Base-by-base conservation (phyloP, 2,113 vertebrate species). In the Cinclus cinclus region DNA sequence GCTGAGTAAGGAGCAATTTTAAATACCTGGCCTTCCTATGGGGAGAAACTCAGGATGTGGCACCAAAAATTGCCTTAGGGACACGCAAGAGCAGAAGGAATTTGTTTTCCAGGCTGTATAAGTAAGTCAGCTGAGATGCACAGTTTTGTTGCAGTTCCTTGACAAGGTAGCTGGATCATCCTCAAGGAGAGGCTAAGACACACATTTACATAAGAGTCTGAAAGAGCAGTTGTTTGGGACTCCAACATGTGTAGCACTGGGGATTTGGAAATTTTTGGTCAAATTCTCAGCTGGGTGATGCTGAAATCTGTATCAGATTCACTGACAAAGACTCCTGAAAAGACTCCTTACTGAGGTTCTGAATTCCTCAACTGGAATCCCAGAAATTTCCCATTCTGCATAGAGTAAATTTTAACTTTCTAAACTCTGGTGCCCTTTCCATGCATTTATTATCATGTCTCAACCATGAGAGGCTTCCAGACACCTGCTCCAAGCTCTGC, bases 391-490 rank as follows among this genome's bases (percentile, higher is more conserved):
- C 53, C 58, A 47, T 68, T 49, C 59, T 71, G 17, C 44, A 39
- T 5, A 5, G 35, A 83, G 21, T 31, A 86, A 39, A 81, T 46
- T 46, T 37, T 8, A 70, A 9, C 76, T 76, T 85, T 73, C n/a
- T 69, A 58, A 75, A 18, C 58, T 80, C 70, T 42, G 47, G 9
- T 50, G 20, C 56, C 59, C 28, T 21, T 75, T 79, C 52, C 3
- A 1, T 9, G 20, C 50, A 17, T 41, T 74, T 1, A 1, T n/a
- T 53, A 7, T 13, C 31, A 65, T 0, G 0, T 19, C 44, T 27
- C 46, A 4, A 0, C 55, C 17, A 11, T 3, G 33, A 77, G 28
- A 69, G 10, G 10, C 28, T 83, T 83, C 79, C 58, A 87, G 39
- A 41, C 5, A 4, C 67, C 65, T 23, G 35, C 17, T 47, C 64